Percentiles rank a stretch among this genome's conserved stretches.
These are phyloP conservation scores for Glaucomys volans DNA, from an alignment of 2,113 vertebrate species.

Conservation along the genomic window DNA sequence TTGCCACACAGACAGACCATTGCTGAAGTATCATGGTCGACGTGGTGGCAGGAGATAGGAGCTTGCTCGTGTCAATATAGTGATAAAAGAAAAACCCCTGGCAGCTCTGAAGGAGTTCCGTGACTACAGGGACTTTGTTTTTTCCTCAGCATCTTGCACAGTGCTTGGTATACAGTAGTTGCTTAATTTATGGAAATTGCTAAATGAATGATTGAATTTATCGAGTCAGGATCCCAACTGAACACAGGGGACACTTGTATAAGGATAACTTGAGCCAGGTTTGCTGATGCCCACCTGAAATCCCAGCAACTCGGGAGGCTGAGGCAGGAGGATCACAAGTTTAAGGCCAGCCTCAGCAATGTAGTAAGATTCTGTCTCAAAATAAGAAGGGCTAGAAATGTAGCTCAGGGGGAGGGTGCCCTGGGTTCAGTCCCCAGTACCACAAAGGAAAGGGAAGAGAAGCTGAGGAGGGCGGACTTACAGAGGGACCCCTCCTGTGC, in stretches of 20 bases:
- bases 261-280: neutral
- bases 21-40: rapidly evolving
- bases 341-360: neutral
- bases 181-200: neutral
- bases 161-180: neutral
- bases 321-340: neutral
- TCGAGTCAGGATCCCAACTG: neutral
- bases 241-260: neutral
- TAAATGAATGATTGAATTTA: neutral
- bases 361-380: neutral
- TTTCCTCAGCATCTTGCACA: neutral
- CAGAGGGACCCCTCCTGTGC: too few species aligned
- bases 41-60: neutral
- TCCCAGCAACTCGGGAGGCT: neutral
- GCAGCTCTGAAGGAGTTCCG: neutral
- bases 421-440: too few species aligned
- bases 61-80: neutral
- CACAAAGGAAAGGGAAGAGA: neutral
- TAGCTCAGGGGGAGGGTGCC: too few species aligned
- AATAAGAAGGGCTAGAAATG: neutral
- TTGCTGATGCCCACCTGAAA: neutral
- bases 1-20: neutral
- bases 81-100: neutral
- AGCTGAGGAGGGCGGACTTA: neutral
- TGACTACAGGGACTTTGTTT: neutral